Percentiles rank a stretch among this genome's conserved stretches.
Conservation (phyloP, 2,888 invertebrate genomes). For the Nemurella pictetii region DNA sequence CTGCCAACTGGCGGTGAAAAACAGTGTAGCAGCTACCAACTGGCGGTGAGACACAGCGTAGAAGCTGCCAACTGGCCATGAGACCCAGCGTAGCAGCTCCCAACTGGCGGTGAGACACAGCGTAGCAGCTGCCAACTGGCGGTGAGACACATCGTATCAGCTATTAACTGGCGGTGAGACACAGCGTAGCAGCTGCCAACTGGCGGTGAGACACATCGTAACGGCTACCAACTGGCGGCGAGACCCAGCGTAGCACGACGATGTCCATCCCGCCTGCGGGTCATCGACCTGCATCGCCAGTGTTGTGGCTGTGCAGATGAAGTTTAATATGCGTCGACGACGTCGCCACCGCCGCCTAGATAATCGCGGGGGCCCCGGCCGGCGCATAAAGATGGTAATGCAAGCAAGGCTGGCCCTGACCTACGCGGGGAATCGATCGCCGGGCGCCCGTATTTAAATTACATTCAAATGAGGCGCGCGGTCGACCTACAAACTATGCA, state of each 20-base stretch:
- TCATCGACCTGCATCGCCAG: background rate
- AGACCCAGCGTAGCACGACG: background rate
- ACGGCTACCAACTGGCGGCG: no score
- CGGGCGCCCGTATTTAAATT: slow-evolving; percentile 25
- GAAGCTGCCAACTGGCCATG: no score
- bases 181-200: no score
- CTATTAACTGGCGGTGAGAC: no score
- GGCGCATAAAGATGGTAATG: slow-evolving; percentile 21
- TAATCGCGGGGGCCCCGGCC: background rate
- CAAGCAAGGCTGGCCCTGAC: slow-evolving; percentile 5
- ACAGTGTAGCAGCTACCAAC: no score
- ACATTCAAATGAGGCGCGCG: slow-evolving; percentile 25
- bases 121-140: no score
- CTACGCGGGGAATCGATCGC: slow-evolving; percentile 15
- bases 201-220: no score
- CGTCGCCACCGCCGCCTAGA: background rate
- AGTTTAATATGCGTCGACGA: background rate
- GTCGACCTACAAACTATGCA: slow-evolving; percentile 30
- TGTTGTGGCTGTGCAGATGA: background rate
- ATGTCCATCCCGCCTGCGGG: background rate
- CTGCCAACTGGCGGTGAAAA: no score
- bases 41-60: no score
- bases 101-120: no score
- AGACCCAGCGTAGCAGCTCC: no score
- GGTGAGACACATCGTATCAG: no score